Percentiles rank a stretch among this genome's conserved stretches.
Evolutionary conservation across 2,888 invertebrate species (phyloP).

Genomic region (Hydriomena furcata): DNA sequence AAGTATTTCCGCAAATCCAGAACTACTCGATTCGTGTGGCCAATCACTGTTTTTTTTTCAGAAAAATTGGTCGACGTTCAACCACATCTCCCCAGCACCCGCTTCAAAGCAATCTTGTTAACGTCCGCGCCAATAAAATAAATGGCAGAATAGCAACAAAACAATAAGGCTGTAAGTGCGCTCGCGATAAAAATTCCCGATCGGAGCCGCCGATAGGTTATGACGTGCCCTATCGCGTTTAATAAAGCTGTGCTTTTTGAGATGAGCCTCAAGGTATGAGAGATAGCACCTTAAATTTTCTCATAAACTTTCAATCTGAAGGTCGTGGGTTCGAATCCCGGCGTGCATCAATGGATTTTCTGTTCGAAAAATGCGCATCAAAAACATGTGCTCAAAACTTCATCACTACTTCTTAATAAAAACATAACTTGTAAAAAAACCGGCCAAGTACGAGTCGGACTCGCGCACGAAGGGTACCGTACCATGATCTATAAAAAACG

Average conservation of each 20-base stretch:
- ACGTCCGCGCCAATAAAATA: constrained; percentile 45
- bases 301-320: no score
- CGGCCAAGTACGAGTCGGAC: no score
- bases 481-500: no score
- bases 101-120: constrained; percentile 37
- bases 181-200: constrained; percentile 44
- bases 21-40: background rate
- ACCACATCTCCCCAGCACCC: constrained; percentile 29
- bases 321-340: no score
- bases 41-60: constrained; percentile 6
- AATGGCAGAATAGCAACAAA: constrained; percentile 25
- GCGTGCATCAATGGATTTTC: no score
- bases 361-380: no score
- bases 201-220: constrained; percentile 50
- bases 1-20: background rate
- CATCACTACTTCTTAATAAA: no score
- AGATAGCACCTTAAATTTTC: no score
- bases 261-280: constrained; percentile 33
- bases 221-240: constrained; percentile 69
- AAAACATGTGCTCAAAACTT: no score
- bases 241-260: constrained; percentile 63
- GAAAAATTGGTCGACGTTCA: constrained; percentile 6
- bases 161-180: constrained; percentile 37
- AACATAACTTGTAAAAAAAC: no score
- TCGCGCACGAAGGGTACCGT: no score